Base-by-base conservation (phyloP, 2,888 invertebrate species). In the Plemyria rubiginata region DNA sequence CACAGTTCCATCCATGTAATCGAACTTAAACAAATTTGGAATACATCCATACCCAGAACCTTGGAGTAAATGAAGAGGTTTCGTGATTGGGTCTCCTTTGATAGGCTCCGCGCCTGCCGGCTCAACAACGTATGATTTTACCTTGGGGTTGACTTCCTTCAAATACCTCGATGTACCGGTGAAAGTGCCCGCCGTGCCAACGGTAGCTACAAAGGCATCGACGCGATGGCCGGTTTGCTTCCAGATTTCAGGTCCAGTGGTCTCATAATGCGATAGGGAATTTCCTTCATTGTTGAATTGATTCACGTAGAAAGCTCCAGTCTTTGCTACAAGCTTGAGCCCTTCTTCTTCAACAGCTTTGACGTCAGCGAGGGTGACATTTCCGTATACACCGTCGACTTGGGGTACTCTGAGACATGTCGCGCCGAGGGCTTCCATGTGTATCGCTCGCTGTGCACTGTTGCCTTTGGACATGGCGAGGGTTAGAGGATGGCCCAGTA, bases 241-340 rank as follows among this genome's bases (percentile, higher is more conserved):
- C 92, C 92, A 92, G 66, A 92, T 92, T 70, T 92, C 92, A 1
- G 92, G 92, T 0, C 92, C 92, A 0, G 92, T 92, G 1, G 84
- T 82, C n/a, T 75, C 62, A 68, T 92, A 92, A 74, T 92, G 92
- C 0, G 92, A 78, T 0, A 80, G 73, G 2, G 84, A 72, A 62
- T 92, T 92, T 0, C 76, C 80, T 0, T 79, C 72, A 53, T 92
- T 92, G 61, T 80, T 83, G 61, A 91, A 92, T 67, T 92, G 92
- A 65, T 90, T 88, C 0, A 92, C 88, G 54, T 85, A 90, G 70
- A 81, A 92, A 6, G 89, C 89, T 6, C 85, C 84, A 1, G 83
- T 86, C 28, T 89, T 76, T 11, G 84, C 77, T 0, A 85, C 82
- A 12, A 89, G 49, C 66, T 77, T 81, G 59, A 87, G 51, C 2